Percentiles rank a stretch among this genome's conserved stretches.
Evolutionary conservation across 2,797 vertebrate species (phyloP).

Genomic region (Poecilia picta): DNA sequence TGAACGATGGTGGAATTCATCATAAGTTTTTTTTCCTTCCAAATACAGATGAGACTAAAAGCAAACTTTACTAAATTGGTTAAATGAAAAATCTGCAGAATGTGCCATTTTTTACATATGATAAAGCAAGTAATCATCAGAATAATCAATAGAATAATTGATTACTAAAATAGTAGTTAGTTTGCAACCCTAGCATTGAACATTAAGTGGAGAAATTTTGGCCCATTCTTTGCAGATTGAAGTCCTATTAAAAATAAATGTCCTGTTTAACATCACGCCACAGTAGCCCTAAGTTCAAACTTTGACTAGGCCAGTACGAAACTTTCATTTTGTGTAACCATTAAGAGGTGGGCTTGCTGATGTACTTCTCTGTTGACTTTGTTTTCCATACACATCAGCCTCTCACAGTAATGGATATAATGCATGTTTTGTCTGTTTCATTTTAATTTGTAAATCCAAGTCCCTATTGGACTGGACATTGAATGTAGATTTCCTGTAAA

Average conservation of each 20-base stretch:
- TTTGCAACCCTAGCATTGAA: too few species aligned
- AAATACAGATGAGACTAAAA: background rate
- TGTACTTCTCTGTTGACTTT: background rate
- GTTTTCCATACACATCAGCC: background rate
- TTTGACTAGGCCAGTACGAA: background rate
- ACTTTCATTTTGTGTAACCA: background rate
- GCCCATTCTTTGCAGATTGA: background rate
- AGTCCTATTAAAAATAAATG: background rate
- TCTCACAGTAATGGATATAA: background rate
- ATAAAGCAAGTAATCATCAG: too few species aligned
- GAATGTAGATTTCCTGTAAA: background rate
- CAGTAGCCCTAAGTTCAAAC: background rate
- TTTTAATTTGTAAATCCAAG: background rate
- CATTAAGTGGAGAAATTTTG: too few species aligned
- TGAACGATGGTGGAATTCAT: background rate
- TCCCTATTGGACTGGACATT: background rate
- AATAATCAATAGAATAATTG: too few species aligned
- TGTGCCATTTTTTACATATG: too few species aligned
- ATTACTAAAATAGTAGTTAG: too few species aligned
- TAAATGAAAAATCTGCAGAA: too few species aligned
- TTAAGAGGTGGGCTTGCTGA: background rate
- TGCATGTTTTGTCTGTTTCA: background rate
- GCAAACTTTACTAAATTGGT: too few species aligned
- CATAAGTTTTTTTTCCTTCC: background rate
- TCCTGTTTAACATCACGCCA: background rate